Evolutionary conservation across 2,888 invertebrate species (phyloP).

Genomic region (Philopedon plagiatum): DNA sequence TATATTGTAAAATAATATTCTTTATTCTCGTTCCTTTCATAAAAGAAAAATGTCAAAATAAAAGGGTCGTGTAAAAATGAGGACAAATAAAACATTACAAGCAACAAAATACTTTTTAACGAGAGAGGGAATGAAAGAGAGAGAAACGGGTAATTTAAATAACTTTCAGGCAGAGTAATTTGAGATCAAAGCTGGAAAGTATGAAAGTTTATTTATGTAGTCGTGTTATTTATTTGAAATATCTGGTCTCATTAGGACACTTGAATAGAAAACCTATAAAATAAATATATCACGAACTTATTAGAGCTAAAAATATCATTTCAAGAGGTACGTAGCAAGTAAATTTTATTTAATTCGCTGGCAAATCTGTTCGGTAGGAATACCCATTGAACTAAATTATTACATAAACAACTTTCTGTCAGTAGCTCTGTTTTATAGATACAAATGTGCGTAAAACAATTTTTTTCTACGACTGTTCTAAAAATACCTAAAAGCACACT

Average conservation of each 20-base stretch:
- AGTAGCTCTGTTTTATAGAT: too few relatives aligned
- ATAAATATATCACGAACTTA: not conserved
- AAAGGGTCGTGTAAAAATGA: not conserved
- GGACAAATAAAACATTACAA: not conserved
- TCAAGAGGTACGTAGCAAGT: not conserved
- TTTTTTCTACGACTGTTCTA: too few relatives aligned
- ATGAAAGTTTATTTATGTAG: constrained; percentile 9
- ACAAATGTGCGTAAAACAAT: too few relatives aligned
- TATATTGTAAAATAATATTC: too few relatives aligned
- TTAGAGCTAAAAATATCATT: constrained; percentile 2
- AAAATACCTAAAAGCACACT: too few relatives aligned
- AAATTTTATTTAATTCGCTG: too few relatives aligned
- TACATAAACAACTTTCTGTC: too few relatives aligned
- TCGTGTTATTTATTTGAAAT: constrained; percentile 4
- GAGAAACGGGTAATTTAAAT: too few relatives aligned
- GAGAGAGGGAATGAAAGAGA: not conserved
- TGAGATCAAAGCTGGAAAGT: constrained; percentile 10
- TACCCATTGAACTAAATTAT: too few relatives aligned
- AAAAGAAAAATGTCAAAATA: not conserved
- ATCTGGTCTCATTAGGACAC: constrained; percentile 13
- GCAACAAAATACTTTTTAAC: not conserved
- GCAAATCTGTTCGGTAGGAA: too few relatives aligned
- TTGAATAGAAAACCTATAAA: constrained; percentile 9
- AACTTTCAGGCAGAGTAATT: not conserved
- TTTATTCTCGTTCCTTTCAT: too few relatives aligned